These are phyloP conservation scores for Diloba caeruleocephala DNA, from an alignment of 2,888 invertebrate species.

Conservation along the genomic window DNA sequence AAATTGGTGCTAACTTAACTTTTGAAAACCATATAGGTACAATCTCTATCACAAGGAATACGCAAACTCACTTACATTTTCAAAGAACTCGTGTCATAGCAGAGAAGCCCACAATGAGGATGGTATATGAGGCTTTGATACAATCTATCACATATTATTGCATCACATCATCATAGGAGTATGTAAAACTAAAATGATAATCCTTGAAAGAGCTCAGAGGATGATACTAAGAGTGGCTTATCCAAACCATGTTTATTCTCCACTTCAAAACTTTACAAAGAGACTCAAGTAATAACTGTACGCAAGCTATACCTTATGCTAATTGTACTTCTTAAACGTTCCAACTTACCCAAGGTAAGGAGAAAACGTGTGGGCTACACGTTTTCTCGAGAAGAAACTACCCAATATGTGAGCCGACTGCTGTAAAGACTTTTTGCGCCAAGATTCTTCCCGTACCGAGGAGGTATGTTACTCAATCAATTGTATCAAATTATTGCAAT, in stretches of 20 bases:
- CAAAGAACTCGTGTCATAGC: slow-evolving; percentile 13
- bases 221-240: slow-evolving; percentile 3
- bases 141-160: slow-evolving; percentile 15
- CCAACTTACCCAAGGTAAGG: no score
- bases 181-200: slow-evolving; percentile 10
- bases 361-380: neutral
- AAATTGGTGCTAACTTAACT: no score
- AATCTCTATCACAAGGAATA: slow-evolving; percentile 6
- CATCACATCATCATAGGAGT: no score
- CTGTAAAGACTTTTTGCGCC: no score
- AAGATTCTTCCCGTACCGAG: no score
- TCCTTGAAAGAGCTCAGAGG: slow-evolving; percentile 11
- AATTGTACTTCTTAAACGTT: neutral
- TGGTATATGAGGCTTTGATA: slow-evolving; percentile 11
- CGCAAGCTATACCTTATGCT: slow-evolving; percentile 2
- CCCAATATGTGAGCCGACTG: slow-evolving; percentile 1
- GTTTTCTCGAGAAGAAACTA: neutral
- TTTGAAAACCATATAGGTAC: slow-evolving; percentile 19
- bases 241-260: slow-evolving; percentile 4
- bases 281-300: neutral
- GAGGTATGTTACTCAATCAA: no score
- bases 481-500: no score
- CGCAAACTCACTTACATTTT: slow-evolving; percentile 19
- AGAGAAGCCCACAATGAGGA: slow-evolving; percentile 2
- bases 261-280: slow-evolving; percentile 5